These are phyloP conservation scores for Bovichtus variegatus DNA, from an alignment of 2,797 vertebrate species.

Conservation along the genomic window DNA sequence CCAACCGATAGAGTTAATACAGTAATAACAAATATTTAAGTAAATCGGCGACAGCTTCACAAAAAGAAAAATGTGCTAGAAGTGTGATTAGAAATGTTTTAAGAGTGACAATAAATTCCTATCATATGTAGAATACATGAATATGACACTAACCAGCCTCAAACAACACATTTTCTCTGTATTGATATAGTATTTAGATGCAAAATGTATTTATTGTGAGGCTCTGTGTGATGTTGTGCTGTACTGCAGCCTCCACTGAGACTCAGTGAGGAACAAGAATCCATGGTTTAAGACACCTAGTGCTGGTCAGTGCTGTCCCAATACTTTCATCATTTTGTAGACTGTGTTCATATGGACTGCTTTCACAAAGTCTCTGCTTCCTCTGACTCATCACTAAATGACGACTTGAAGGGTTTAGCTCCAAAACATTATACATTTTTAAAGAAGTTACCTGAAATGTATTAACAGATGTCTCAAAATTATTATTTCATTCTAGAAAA, in stretches of 20 bases:
- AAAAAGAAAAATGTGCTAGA: conserved; percentile 69
- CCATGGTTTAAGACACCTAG: conserved; percentile 76
- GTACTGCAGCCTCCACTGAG: conserved; percentile 64
- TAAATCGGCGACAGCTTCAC: conserved; percentile 62
- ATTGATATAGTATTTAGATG: conserved; percentile 73
- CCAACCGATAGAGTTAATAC: conserved; percentile 64
- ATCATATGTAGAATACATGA: conserved; percentile 79
- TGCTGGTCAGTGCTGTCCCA: conserved; percentile 73
- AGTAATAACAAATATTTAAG: conserved; percentile 68
- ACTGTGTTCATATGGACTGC: conserved; percentile 80
- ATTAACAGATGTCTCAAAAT: conserved; percentile 54
- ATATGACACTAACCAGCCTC: conserved; percentile 71
- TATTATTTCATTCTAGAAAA: conserved; percentile 53
- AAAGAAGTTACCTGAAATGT: conserved; percentile 60
- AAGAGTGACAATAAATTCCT: conserved; percentile 77
- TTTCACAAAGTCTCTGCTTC: conserved; percentile 47
- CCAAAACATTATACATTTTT: conserved; percentile 51
- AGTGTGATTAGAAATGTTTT: conserved; percentile 70
- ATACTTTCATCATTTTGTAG: conserved; percentile 52
- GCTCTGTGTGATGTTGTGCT: conserved; percentile 80
- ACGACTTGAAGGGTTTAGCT: conserved; percentile 61
- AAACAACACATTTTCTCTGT: conserved; percentile 76
- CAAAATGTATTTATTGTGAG: conserved; percentile 66
- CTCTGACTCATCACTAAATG: conserved; percentile 38
- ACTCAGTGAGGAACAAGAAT: conserved; percentile 67